Percentiles rank a stretch among this genome's conserved stretches.
These are phyloP conservation scores for Sussaba pulchella DNA, from an alignment of 2,888 invertebrate genomes.

Conservation along the genomic window DNA sequence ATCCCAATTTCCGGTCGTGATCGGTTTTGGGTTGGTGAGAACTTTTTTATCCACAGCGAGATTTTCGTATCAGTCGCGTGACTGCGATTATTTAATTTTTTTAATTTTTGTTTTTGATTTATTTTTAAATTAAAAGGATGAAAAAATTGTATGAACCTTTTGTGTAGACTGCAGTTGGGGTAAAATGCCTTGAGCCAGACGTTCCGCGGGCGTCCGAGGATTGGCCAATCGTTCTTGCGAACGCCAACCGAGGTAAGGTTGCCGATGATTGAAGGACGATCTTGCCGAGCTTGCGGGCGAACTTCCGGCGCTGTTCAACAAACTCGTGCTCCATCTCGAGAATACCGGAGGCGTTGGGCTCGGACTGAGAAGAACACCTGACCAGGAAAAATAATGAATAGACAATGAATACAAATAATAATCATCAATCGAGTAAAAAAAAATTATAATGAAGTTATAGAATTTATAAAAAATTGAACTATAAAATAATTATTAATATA, in stretches of 20 bases:
- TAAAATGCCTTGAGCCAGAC: slow-evolving; percentile 86
- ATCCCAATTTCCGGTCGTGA: too few relatives aligned
- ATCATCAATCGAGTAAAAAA: too few relatives aligned
- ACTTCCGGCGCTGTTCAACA: slow-evolving; percentile 86
- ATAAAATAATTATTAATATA: too few relatives aligned
- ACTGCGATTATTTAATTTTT: too few relatives aligned
- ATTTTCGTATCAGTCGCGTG: background rate
- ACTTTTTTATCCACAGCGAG: background rate
- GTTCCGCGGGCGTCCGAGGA: slow-evolving; percentile 94
- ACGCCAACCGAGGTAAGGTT: slow-evolving; percentile 96
- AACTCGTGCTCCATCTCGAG: slow-evolving; percentile 85
- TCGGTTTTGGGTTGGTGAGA: too few relatives aligned
- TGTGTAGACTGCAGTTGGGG: slow-evolving; percentile 83
- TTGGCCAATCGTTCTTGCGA: slow-evolving; percentile 92
- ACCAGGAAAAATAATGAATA: slow-evolving; percentile 12
- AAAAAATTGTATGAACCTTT: slow-evolving; percentile 74
- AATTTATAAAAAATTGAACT: too few relatives aligned
- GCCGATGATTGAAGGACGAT: slow-evolving; percentile 92
- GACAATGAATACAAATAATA: too few relatives aligned
- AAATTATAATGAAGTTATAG: too few relatives aligned
- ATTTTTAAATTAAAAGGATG: background rate
- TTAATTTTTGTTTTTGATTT: too few relatives aligned
- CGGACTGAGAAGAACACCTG: slow-evolving; percentile 84
- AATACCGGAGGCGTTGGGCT: slow-evolving; percentile 84
- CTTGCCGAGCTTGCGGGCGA: slow-evolving; percentile 85